A percentile compares a stretch with the other conserved stretches of the same genome.
phyloP scores from a whole-genome alignment of 2,113 vertebrate species.

The Dinomys branickii region DNA sequence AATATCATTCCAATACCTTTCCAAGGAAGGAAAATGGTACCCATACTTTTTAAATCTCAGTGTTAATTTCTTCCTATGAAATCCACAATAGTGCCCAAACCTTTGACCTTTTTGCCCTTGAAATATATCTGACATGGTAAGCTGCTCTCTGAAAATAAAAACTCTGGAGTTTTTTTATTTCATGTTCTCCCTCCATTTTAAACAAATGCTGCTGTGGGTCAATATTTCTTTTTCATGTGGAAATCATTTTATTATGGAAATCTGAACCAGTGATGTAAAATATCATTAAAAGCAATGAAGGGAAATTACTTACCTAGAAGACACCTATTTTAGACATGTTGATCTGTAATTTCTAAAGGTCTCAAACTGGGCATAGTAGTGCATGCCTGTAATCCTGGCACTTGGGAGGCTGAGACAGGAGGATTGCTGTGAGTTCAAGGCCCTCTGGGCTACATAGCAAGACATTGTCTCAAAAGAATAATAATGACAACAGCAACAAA shows the following conservation, averaged over 20 bases:
- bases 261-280: constrained; percentile 4
- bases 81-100: neutral
- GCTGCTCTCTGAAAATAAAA: neutral
- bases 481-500: no score
- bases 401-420: no score
- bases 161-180: neutral
- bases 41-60: neutral
- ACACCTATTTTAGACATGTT: neutral
- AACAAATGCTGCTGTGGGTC: neutral
- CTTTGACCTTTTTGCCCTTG: neutral
- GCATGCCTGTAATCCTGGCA: no score
- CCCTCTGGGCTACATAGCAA: no score
- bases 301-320: neutral
- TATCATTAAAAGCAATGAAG: neutral
- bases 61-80: neutral
- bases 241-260: neutral
- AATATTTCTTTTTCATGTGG: constrained; percentile 36
- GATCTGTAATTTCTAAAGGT: neutral
- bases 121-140: neutral
- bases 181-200: neutral
- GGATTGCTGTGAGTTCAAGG: no score
- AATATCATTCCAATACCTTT: neutral
- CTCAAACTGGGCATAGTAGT: neutral
- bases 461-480: neutral
- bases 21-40: neutral